These are phyloP conservation scores for Aproaerema taeniolella DNA, from an alignment of 2,888 invertebrate species.

Conservation along the genomic window DNA sequence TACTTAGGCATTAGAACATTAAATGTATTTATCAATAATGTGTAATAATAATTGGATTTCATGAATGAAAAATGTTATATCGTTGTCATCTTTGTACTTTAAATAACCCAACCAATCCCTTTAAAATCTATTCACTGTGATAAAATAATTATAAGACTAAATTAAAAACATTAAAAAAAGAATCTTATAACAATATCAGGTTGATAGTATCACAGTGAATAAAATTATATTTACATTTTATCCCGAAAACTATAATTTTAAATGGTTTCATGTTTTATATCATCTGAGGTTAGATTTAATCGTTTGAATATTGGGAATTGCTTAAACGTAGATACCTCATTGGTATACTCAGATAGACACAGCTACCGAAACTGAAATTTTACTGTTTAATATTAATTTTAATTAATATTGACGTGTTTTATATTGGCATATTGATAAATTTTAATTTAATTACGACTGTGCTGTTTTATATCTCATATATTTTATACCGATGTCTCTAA, in stretches of 20 bases:
- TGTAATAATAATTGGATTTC: conserved; percentile 20
- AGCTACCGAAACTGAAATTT: conserved; percentile 24
- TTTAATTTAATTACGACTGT: conserved; percentile 70
- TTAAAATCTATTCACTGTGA: conserved; percentile 60
- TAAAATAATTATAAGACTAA: conserved; percentile 27
- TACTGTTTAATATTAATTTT: conserved; percentile 25
- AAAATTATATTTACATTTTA: conserved; percentile 23
- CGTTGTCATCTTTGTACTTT: too few species aligned
- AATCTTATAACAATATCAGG: neutral
- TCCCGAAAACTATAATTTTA: conserved; percentile 14
- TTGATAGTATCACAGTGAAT: conserved; percentile 51
- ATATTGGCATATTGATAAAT: conserved; percentile 49
- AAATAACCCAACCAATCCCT: conserved; percentile 19
- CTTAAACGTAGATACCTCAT: conserved; percentile 21
- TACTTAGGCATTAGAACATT: conserved; percentile 34
- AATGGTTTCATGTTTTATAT: conserved; percentile 18
- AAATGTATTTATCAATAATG: conserved; percentile 32
- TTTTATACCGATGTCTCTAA: conserved; percentile 76
- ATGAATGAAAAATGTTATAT: conserved; percentile 3
- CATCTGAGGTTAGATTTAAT: conserved; percentile 21
- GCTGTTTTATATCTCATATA: conserved; percentile 77
- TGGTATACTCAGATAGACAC: conserved; percentile 20
- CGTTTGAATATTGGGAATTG: conserved; percentile 13
- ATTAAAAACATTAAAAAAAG: conserved; percentile 1
- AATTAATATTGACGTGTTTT: conserved; percentile 44